Evolutionary conservation across 37 sponge, comb jelly and placozoan species (phyloP), one percentile per base, ranked within the genome.

Genomic region (Oscarella lobularis): DNA sequence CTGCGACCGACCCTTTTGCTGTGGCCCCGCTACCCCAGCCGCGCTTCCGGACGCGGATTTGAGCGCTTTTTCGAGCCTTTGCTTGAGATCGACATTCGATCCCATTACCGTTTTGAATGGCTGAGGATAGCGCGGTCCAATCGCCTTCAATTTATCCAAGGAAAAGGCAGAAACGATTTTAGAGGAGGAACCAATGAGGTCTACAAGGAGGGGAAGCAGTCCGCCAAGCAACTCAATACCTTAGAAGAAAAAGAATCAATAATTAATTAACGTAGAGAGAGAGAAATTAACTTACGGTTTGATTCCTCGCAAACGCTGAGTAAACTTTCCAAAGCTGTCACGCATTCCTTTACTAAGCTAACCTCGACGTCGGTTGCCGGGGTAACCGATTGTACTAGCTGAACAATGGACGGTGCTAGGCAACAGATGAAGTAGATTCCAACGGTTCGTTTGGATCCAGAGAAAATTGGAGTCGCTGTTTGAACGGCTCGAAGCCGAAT

Each of bases 101-200:
- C 80, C 66, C 80, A 94, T 84, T 2, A 85, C 75, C 5, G 39
- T 81, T 39, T 83, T 84, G 72, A 94, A 90, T 20, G 74, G 79
- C 30, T 9, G 73, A 0, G 87, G 85, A 70, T 90, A 85, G 78
- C 75, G 82, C 36, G 91, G 88, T 1, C 95, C 95, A 1, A 94
- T 81, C 54, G 76, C 69, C 41, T 67, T 87, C 14, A 94, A 74
- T 41, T 66, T 39, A 4, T 81, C 72, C 31, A 94, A 76, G 6
- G 79, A 37, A 83, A 74, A 54, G 39, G 66, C 74, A 40, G 85
- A 86, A 9, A 87, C 5, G 31, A 41, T 33, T 37, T 32, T 39
- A 31, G 75, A 72, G 29, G 65, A 31, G 29, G 37, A 5, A 20
- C 84, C 82, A 39, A 88, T 72, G 37, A 88, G n/a, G n/a, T n/a